Evolutionary conservation across 1,140 invertebrate species (phyloP).

Genomic region (Gyrodactylus salaris): DNA sequence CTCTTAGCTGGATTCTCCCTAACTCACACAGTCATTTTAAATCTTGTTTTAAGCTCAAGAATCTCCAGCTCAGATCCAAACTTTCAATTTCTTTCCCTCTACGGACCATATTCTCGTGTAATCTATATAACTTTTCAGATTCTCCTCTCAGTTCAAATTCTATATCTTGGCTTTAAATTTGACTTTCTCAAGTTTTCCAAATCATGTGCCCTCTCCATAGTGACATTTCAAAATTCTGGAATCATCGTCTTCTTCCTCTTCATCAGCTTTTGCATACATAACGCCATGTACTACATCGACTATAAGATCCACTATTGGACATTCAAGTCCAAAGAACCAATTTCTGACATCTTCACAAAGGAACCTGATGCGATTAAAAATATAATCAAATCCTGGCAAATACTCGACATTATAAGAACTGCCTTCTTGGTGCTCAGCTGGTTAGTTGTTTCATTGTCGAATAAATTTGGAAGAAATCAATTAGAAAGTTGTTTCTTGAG

Average conservation of each 20-base stretch:
- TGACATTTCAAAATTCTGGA: neutral
- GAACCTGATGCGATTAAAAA: too few relatives aligned
- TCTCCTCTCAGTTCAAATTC: neutral
- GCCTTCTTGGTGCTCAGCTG: neutral
- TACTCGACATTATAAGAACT: neutral
- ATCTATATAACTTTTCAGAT: neutral
- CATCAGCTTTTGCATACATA: neutral
- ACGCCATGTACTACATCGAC: neutral
- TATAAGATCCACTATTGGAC: neutral
- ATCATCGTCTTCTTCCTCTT: neutral
- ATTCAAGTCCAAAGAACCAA: too few relatives aligned
- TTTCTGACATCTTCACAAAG: too few relatives aligned
- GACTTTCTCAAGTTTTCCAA: neutral
- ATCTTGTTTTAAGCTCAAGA: neutral
- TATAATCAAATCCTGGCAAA: neutral
- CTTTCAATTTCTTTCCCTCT: neutral
- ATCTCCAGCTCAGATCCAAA: neutral
- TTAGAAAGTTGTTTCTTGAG: neutral
- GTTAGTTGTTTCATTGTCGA: neutral
- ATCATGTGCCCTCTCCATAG: neutral
- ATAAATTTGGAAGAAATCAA: neutral
- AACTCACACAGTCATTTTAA: neutral
- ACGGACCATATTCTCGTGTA: neutral
- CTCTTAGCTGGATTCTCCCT: neutral
- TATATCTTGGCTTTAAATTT: neutral